phyloP scores from a whole-genome alignment of 2,113 vertebrate genomes.

The Pipra filicauda region DNA sequence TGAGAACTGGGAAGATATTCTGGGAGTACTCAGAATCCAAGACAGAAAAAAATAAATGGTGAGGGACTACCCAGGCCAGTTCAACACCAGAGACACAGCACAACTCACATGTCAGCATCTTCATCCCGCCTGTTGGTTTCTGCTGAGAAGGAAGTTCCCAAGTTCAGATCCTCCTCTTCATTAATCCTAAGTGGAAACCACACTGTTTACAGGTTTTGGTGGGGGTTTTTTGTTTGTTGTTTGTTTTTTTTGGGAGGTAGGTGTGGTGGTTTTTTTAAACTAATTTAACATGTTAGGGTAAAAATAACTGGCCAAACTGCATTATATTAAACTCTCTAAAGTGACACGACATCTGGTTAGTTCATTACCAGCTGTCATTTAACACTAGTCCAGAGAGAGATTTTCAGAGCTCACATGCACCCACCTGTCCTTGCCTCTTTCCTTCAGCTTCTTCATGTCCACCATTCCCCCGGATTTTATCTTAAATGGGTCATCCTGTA shows the following conservation, averaged over 20 bases:
- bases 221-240: rapidly evolving
- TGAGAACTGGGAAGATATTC: neutral
- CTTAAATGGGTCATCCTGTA: slow-evolving; percentile 94
- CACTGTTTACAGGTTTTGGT: neutral
- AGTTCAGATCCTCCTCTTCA: slow-evolving; percentile 92
- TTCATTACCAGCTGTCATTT: neutral
- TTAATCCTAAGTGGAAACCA: slow-evolving; percentile 77
- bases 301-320: neutral
- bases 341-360: neutral
- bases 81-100: neutral
- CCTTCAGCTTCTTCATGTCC: slow-evolving; percentile 98
- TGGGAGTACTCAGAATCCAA: neutral
- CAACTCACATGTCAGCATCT: slow-evolving; percentile 94
- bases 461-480: slow-evolving; percentile 94
- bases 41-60: neutral
- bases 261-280: neutral
- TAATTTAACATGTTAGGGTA: neutral
- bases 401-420: neutral
- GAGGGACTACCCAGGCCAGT: neutral
- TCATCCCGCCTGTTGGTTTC: slow-evolving; percentile 97
- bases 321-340: neutral
- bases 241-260: neutral
- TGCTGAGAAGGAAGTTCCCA: slow-evolving; percentile 96
- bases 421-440: slow-evolving; percentile 90
- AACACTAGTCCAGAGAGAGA: neutral